Evolutionary conservation across 2,797 vertebrate genomes (phyloP), one percentile per base, ranked within the genome.

Genomic region (Avahi laniger): DNA sequence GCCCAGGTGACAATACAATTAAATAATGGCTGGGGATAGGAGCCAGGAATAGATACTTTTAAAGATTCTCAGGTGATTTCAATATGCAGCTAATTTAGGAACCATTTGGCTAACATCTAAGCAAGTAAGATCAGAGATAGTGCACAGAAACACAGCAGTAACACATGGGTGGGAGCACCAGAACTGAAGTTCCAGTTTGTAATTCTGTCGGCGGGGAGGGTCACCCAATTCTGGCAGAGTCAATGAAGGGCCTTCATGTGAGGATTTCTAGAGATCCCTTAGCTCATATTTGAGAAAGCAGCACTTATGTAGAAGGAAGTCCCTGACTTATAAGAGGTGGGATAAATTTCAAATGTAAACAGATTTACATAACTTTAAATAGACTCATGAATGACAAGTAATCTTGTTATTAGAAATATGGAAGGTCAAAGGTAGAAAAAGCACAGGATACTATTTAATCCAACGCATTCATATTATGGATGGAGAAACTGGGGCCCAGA

Each of bases 61-160:
- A 95, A 95, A 85, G 89, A 52, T 65, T 52, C 72, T 89, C 28
- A 30, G 30, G 41, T 26, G 50, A 75, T 95, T 89, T 61, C n/a
- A 87, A 33, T 7, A 22, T 46, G 46, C 13, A 75, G 17, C 79
- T 69, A 89, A 28, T 86, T 48, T 82, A 63, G 84, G 38, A 96
- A 50, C 63, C 26, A 92, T 3, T 46, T 26, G 84, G 48, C 54
- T 90, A 75, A 90, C 4, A 26, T 26, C 65, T 46, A 67, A 35
- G n/a, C 17, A 57, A n/a, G 4, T 59, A 69, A 52, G 17, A 89
- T 35, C 14, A 14, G 38, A 92, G 14, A 26, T 8, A n/a, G 12
- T 59, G 0, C 15, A 41, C 12, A 61, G 35, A 72, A 76, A 41
- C 24, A 26, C 1, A 30, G 43, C 82, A 67, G n/a, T 33, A 57